Evolutionary conservation across 23 tunicate genomes (phyloP), one percentile per base, ranked within the genome.

Genomic region (Halocynthia roretzi): DNA sequence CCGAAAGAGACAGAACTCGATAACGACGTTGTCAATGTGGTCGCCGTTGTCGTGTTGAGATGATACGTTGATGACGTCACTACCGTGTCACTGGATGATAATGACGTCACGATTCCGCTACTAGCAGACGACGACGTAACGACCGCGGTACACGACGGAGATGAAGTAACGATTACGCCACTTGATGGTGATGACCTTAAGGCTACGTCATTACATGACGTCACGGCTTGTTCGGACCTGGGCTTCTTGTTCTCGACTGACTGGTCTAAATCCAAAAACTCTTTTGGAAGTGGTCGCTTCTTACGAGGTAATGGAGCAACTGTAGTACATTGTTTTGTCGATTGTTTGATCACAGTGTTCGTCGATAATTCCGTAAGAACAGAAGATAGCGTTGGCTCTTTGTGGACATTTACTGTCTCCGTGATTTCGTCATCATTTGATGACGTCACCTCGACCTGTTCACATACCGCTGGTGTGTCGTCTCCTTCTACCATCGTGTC

Each of bases 281-380:
- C 96, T 70, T 70, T 80, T 19, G 96, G 96, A n/a, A 89, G 54
- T 58, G 96, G 96, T 20, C 96, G 85, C 75, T 89, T 89, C 67
- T 89, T 89, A 50, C 80, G 87, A 52, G 96, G 96, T 23, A 89
- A 75, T 4, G 96, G 85, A 54, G 63, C 31, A 12, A 20, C 48
- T 21, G 56, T 8, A 19, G 31, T 52, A 10, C 18, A 22, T 7
- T 8, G 56, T 20, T 18, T 53, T n/a, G 55, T 44, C 11, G 71
- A 18, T 21, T 21, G 62, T 7, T 71, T 53, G 49, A 17, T 19
- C 49, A 20, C 64, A 55, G 74, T 19, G 44, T 53, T 8, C 21
- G 23, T 79, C 57, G 56, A 57, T 54, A 64, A 17, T 19, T 22
- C 65, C 52, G 78, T 7, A 19, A 21, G 6, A 8, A 53, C 5